Conservation (phyloP, 1,140 invertebrate genomes). For the Bombus turneri region DNA sequence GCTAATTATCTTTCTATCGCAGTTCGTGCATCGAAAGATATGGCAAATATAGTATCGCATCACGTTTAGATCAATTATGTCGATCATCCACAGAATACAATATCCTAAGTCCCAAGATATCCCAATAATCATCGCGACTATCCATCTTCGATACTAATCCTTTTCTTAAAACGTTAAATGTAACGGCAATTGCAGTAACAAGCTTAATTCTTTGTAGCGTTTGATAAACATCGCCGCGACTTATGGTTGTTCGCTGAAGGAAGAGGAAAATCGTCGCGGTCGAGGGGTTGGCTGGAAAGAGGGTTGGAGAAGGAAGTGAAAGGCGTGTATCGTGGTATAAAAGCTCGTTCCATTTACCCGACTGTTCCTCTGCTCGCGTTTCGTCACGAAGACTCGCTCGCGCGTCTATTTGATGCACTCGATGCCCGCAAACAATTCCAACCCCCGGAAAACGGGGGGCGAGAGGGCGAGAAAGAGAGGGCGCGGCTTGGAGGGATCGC, state of each 20-base stretch:
- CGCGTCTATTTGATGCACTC: conserved; percentile 40
- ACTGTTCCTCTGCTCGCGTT: conserved; percentile 36
- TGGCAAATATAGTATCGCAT: neutral
- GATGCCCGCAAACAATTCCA: conserved; percentile 64
- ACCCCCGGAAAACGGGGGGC: conserved; percentile 13
- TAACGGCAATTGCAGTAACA: neutral
- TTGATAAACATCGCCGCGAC: neutral
- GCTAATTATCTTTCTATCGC: neutral
- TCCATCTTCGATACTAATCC: neutral
- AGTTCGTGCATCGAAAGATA: neutral
- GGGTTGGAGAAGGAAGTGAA: neutral
- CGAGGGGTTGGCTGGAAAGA: neutral
- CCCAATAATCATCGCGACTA: neutral
- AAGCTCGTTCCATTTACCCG: conserved; percentile 70
- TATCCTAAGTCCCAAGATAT: neutral
- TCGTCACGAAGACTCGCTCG: conserved; percentile 42
- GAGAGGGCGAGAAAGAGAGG: neutral
- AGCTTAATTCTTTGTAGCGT: neutral
- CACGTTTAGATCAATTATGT: too few species aligned
- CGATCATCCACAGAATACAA: neutral
- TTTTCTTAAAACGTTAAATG: too few species aligned
- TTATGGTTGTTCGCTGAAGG: neutral
- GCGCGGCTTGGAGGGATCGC: neutral
- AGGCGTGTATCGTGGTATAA: conserved; percentile 59
- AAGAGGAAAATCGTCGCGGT: conserved; percentile 16